Conservation (phyloP, 2,797 vertebrate species). For the Syngnathus rostellatus region DNA sequence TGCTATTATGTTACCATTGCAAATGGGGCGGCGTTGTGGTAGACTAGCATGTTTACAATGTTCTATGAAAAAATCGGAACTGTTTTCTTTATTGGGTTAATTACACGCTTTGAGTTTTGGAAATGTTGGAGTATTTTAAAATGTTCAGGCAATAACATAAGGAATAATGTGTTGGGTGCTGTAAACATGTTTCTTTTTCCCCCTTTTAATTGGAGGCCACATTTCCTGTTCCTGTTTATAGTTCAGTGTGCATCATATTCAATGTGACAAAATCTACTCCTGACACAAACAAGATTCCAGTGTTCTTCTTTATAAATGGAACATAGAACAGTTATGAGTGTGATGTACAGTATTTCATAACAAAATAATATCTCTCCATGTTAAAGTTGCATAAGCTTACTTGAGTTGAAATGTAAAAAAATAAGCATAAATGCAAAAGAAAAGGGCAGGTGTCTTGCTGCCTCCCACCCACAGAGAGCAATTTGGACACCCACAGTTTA, state of each 20-base stretch:
- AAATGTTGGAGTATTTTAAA: background rate
- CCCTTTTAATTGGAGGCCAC: background rate
- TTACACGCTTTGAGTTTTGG: background rate
- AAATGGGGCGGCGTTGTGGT: background rate
- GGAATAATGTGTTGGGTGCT: background rate
- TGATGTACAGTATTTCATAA: background rate
- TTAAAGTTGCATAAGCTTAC: constrained; percentile 11
- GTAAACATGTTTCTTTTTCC: background rate
- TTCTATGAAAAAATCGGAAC: background rate
- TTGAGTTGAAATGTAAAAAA: constrained; percentile 37
- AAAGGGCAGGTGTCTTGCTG: constrained; percentile 25
- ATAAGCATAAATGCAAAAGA: constrained; percentile 28
- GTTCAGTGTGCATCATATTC: background rate
- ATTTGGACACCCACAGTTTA: constrained; percentile 24
- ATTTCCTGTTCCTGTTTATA: background rate
- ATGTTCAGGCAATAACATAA: background rate
- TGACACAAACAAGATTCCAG: background rate
- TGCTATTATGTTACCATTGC: background rate
- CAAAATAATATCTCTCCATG: background rate
- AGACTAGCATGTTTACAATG: background rate
- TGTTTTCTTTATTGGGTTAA: background rate
- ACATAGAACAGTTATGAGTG: background rate
- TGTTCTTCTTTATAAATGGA: background rate
- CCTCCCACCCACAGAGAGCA: constrained; percentile 30
- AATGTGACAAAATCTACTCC: background rate